Conservation (phyloP, 1,140 invertebrate species). For the Anastrepha ludens region DNA sequence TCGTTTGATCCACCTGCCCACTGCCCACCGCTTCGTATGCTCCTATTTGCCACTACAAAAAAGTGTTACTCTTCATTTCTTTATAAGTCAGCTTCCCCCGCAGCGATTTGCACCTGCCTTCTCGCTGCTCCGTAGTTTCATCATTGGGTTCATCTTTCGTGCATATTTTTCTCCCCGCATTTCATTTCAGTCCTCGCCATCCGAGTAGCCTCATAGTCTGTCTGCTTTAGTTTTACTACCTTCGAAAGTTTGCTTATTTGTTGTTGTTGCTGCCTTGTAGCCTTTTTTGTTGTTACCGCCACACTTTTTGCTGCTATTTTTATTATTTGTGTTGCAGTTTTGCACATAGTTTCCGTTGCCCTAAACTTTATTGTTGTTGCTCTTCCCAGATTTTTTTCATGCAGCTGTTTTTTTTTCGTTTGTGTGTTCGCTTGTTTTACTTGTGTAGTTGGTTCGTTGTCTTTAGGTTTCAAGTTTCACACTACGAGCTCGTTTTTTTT, state of each 20-base stretch:
- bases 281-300: neutral
- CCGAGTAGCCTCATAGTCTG: neutral
- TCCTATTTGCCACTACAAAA: neutral
- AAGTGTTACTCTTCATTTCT: neutral
- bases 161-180: slow-evolving; percentile 23
- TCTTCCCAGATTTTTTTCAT: neutral
- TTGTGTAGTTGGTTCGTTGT: slow-evolving; percentile 36
- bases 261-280: neutral
- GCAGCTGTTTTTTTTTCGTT: neutral
- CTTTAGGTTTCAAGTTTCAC: slow-evolving; percentile 48
- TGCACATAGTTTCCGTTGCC: slow-evolving; percentile 14
- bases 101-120: neutral
- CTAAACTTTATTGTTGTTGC: slow-evolving; percentile 27
- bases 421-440: neutral
- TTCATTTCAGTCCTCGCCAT: neutral
- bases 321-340: slow-evolving; percentile 11
- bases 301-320: slow-evolving; percentile 42
- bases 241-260: neutral
- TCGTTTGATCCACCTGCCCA: neutral
- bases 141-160: slow-evolving; percentile 22
- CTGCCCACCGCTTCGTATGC: neutral
- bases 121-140: neutral
- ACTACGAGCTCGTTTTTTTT: slow-evolving; percentile 29
- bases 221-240: neutral
- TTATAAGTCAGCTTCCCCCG: neutral